Evolutionary conservation across 2,797 vertebrate genomes (phyloP).

Genomic region (Pitangus sulphuratus): DNA sequence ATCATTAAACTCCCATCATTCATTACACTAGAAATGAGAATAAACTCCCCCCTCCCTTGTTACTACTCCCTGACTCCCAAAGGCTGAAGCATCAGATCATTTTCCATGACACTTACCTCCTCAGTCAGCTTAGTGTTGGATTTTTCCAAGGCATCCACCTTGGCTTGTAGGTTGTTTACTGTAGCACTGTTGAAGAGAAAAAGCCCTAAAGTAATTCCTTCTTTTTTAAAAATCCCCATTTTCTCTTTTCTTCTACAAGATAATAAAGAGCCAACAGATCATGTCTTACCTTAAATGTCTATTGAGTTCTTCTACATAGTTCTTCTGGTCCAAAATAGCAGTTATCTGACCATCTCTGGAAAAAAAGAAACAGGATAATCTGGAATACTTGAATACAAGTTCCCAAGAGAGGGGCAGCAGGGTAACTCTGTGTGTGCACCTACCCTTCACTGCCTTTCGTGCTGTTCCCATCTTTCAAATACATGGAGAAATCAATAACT

Average conservation of each 20-base stretch:
- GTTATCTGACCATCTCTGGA: slow-evolving; percentile 95
- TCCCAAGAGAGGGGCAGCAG: not conserved
- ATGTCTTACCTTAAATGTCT: slow-evolving; percentile 91
- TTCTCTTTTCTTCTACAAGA: not conserved
- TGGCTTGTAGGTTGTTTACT: slow-evolving; percentile 97
- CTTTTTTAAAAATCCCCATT: not conserved
- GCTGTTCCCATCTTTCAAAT: slow-evolving; percentile 96
- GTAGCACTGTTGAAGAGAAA: slow-evolving; percentile 83
- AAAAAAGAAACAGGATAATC: not conserved
- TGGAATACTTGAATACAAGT: not conserved
- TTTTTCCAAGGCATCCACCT: slow-evolving; percentile 96
- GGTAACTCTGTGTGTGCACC: slow-evolving; percentile 34
- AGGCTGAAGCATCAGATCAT: not conserved
- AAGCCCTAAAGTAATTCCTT: not conserved
- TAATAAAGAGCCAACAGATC: not conserved
- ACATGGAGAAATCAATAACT: slow-evolving; percentile 99
- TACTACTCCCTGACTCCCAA: not conserved
- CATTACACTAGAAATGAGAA: not conserved
- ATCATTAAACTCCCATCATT: accelerated
- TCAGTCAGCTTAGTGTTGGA: slow-evolving; percentile 98
- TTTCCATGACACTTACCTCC: slow-evolving; percentile 81
- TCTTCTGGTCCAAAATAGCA: slow-evolving; percentile 98
- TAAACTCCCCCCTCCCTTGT: not conserved
- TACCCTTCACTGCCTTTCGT: slow-evolving; percentile 96
- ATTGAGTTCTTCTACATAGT: slow-evolving; percentile 99